Evolutionary conservation across 2,797 vertebrate species (phyloP).

Genomic region (Girardinus metallicus): DNA sequence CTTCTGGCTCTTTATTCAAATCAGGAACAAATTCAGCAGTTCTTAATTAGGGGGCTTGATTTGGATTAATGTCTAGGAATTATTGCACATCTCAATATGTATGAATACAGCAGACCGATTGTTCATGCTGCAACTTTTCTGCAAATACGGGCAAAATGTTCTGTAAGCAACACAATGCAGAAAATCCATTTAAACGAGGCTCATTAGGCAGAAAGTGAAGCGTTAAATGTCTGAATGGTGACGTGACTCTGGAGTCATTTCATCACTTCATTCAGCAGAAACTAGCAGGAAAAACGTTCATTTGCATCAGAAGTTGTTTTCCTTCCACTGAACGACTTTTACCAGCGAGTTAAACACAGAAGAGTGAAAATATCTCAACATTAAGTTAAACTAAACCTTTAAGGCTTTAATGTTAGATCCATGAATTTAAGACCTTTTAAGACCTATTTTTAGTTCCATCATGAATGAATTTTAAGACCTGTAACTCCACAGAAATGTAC

Average conservation of each 20-base stretch:
- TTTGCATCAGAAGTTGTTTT: too few species aligned
- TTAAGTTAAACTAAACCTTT: background rate
- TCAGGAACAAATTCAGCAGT: constrained; percentile 2
- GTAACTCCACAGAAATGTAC: too few species aligned
- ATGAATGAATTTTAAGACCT: too few species aligned
- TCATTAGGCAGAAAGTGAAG: background rate
- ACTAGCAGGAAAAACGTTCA: too few species aligned
- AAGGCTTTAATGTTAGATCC: too few species aligned
- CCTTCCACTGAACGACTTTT: background rate
- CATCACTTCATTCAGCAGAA: too few species aligned
- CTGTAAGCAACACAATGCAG: background rate
- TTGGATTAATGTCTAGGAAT: background rate
- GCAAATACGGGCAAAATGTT: background rate
- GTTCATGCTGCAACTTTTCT: background rate
- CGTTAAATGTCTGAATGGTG: background rate
- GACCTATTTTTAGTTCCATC: too few species aligned
- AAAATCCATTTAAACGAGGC: background rate
- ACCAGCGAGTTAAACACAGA: background rate
- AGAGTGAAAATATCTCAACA: background rate
- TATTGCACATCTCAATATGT: background rate
- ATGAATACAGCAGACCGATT: background rate
- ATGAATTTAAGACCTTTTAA: too few species aligned
- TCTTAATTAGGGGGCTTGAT: background rate
- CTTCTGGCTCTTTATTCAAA: constrained; percentile 15
- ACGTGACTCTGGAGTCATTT: background rate